A percentile compares a stretch with the other conserved stretches of the same genome.
Evolutionary conservation across 2,888 invertebrate genomes (phyloP).

Genomic region (Nephrocerus scutellatus): DNA sequence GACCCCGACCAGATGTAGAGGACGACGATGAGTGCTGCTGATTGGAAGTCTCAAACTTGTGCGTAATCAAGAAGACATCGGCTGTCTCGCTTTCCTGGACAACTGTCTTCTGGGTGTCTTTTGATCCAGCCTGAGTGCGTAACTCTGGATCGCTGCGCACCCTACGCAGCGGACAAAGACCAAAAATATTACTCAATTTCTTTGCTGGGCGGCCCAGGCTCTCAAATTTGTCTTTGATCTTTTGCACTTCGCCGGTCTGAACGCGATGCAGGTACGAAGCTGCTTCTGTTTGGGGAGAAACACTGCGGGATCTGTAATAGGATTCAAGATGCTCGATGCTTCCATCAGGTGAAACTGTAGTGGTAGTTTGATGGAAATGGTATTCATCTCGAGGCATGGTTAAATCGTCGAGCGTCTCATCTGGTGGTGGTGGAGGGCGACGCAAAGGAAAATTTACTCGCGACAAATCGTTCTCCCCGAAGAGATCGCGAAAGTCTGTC

Average conservation of each 20-base stretch:
- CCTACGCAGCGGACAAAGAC: slow-evolving; percentile 50
- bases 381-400: slow-evolving; percentile 24
- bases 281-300: slow-evolving; percentile 66
- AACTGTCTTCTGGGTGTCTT: slow-evolving; percentile 48
- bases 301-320: slow-evolving; percentile 62
- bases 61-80: slow-evolving; percentile 56
- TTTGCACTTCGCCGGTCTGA: slow-evolving; percentile 69
- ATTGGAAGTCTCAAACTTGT: slow-evolving; percentile 52
- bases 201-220: slow-evolving; percentile 28
- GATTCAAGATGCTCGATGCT: slow-evolving; percentile 58
- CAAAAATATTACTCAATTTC: no score
- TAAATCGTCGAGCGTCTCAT: slow-evolving; percentile 36
- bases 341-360: slow-evolving; percentile 36
- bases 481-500: slow-evolving; percentile 71
- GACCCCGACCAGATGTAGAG: slow-evolving; percentile 41
- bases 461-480: slow-evolving; percentile 61
- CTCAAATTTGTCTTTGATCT: slow-evolving; percentile 73
- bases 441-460: slow-evolving; percentile 44
- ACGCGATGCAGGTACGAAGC: slow-evolving; percentile 64
- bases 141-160: slow-evolving; percentile 77
- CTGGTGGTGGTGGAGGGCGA: slow-evolving; percentile 53
- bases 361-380: slow-evolving; percentile 27
- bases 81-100: slow-evolving; percentile 51
- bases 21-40: slow-evolving; percentile 31
- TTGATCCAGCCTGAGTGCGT: slow-evolving; percentile 51